A percentile compares a stretch with the other conserved stretches of the same genome.
These are phyloP conservation scores for Galendromus occidentalis DNA, from an alignment of 1,140 invertebrate species.

Conservation along the genomic window DNA sequence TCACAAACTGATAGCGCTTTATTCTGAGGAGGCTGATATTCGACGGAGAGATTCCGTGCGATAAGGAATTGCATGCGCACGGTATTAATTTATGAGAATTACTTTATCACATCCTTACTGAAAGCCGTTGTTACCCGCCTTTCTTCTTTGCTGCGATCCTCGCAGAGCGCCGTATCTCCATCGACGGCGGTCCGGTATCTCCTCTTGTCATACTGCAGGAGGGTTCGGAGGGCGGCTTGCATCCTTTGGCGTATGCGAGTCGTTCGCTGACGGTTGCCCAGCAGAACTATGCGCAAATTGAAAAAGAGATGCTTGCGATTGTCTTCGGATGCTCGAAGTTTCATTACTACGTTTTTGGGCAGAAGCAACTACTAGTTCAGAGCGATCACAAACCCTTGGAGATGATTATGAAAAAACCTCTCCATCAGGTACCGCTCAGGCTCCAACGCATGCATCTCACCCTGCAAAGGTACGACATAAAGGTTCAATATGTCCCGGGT, in stretches of 20 bases:
- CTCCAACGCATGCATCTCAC: constrained; percentile 29
- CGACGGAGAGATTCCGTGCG: too few species aligned
- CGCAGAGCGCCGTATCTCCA: too few species aligned
- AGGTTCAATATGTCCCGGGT: constrained; percentile 24
- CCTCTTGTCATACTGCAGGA: too few species aligned
- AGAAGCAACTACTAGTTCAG: constrained; percentile 18
- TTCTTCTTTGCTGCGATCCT: too few species aligned
- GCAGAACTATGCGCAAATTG: constrained; percentile 27
- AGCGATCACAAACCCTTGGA: constrained; percentile 26
- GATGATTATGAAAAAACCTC: constrained; percentile 25
- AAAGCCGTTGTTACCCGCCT: too few species aligned
- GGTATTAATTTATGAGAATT: too few species aligned
- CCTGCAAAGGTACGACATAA: constrained; percentile 28
- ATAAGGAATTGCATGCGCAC: too few species aligned
- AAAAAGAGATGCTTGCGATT: constrained; percentile 29
- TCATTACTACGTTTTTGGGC: constrained; percentile 27
- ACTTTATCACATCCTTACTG: too few species aligned
- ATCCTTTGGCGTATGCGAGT: constrained; percentile 27
- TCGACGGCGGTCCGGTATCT: too few species aligned
- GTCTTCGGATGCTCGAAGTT: constrained; percentile 25
- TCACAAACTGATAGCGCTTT: too few species aligned
- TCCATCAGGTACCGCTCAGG: constrained; percentile 24
- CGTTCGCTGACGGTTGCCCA: constrained; percentile 24
- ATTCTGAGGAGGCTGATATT: too few species aligned
- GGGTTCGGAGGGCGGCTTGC: background rate